phyloP scores from a whole-genome alignment of 1,140 invertebrate genomes.

The Arctopsyche grandis region DNA sequence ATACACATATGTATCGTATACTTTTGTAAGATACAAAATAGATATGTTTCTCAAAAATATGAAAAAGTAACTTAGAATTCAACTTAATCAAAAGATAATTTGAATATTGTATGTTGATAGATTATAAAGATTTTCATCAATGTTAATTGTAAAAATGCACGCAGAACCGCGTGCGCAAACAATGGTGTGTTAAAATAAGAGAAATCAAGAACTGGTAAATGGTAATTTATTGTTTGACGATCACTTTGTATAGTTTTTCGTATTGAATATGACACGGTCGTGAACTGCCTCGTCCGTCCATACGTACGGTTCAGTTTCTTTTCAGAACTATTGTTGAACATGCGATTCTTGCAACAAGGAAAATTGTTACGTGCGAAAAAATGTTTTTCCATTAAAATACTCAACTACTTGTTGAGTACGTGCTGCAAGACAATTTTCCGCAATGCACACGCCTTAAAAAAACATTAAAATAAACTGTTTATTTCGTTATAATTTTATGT shows the following conservation, averaged over 20 bases:
- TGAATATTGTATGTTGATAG: too few relatives aligned
- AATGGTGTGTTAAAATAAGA: conserved; percentile 10
- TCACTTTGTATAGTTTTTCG: conserved; percentile 17
- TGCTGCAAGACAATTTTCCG: neutral
- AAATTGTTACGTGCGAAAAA: conserved; percentile 49
- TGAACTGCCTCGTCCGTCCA: conserved; percentile 41
- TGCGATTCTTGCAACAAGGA: conserved; percentile 41
- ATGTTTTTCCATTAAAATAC: conserved; percentile 36
- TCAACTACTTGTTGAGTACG: conserved; percentile 22
- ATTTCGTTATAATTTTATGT: too few relatives aligned
- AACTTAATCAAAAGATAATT: too few relatives aligned
- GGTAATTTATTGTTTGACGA: conserved; percentile 22
- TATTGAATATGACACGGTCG: conserved; percentile 47
- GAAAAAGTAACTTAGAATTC: too few relatives aligned
- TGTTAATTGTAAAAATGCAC: too few relatives aligned
- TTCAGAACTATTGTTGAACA: conserved; percentile 49
- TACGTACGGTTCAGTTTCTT: conserved; percentile 43
- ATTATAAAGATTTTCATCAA: too few relatives aligned
- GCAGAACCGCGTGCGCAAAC: too few relatives aligned
- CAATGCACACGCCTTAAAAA: neutral
- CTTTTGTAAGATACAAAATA: too few relatives aligned
- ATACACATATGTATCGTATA: too few relatives aligned
- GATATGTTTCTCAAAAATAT: too few relatives aligned
- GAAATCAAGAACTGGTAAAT: conserved; percentile 13
- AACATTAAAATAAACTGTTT: too few relatives aligned